Base-by-base conservation (phyloP, 64 coral and sea anemone genomes). In the Cladopsammia gracilis region DNA sequence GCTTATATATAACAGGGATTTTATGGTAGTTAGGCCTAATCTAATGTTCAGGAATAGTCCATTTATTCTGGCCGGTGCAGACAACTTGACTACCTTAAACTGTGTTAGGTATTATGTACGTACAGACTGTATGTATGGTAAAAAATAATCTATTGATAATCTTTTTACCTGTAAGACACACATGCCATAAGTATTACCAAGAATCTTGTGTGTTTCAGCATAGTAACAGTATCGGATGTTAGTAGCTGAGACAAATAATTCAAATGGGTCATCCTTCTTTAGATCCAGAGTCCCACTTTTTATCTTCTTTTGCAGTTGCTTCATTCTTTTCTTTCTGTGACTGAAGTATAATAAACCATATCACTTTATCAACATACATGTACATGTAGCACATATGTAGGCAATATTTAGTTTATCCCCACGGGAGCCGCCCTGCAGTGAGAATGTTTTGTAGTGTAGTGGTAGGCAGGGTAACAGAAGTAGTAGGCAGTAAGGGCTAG, bases 181-280 rank as follows among this genome's bases (percentile, higher is more conserved):
- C 97, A 98, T 98, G 61, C 97, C 97, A 88, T 98, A 98, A 4
- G 97, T 98, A 62, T 98, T 98, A 8, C 97, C 97, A 88, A 98
- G 97, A 18, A 98, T 98, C 76, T 98, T 98, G 76, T 98, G 97
- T 19, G 97, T 98, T 81, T 98, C 97, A 56, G 93, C 93, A 16
- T 98, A 98, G 62, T 98, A 98, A 91, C 97, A 98, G 62, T 98
- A 98, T 75, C 97, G 79, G 47, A 98, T 98, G 49, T 96, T 98
- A 16, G 97, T 98, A 59, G 97, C 82, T 12, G 97, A 98, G 4
- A 98, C 62, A 93, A 98, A 98, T 16, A 98, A 49, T 13, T 98
- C 97, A 94, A 98, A 98, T 34, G 94, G 97, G 69, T 98, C 94
- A 49, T 98, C 97, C 23, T 98, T 87, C 16, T 98, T 98, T 4